phyloP scores from a whole-genome alignment of 1,140 invertebrate genomes.

The Tetraneura akinire region DNA sequence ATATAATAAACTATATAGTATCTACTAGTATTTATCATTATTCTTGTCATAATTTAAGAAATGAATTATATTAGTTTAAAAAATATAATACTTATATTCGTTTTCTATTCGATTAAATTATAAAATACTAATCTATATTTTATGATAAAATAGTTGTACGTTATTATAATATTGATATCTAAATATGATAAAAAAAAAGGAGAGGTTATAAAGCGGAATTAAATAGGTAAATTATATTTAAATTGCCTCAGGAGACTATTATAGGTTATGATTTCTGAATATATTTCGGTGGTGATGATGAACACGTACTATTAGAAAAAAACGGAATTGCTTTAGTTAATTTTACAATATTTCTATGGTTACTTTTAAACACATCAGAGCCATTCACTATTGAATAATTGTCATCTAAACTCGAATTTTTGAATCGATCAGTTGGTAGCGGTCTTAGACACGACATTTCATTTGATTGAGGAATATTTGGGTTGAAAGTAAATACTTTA shows the following conservation, averaged over 20 bases:
- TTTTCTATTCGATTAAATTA: too few species aligned
- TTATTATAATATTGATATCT: neutral
- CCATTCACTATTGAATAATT: neutral
- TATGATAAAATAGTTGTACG: too few species aligned
- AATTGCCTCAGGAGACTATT: neutral
- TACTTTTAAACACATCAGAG: neutral
- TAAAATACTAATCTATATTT: too few species aligned
- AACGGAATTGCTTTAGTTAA: constrained; percentile 31
- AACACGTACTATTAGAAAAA: constrained; percentile 29
- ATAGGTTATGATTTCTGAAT: neutral
- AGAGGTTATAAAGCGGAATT: neutral
- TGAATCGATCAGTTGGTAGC: neutral
- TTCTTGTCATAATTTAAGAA: neutral
- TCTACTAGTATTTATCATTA: neutral
- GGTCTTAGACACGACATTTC: neutral
- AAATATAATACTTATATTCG: neutral
- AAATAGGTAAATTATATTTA: too few species aligned
- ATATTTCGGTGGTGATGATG: neutral
- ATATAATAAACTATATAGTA: neutral
- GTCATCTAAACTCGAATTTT: neutral
- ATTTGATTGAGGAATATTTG: neutral
- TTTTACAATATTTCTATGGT: neutral
- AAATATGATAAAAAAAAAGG: constrained; percentile 8
- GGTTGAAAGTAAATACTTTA: neutral
- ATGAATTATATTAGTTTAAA: neutral